Base-by-base conservation (phyloP, 2,888 invertebrate species). In the Drosophila neonasuta region DNA sequence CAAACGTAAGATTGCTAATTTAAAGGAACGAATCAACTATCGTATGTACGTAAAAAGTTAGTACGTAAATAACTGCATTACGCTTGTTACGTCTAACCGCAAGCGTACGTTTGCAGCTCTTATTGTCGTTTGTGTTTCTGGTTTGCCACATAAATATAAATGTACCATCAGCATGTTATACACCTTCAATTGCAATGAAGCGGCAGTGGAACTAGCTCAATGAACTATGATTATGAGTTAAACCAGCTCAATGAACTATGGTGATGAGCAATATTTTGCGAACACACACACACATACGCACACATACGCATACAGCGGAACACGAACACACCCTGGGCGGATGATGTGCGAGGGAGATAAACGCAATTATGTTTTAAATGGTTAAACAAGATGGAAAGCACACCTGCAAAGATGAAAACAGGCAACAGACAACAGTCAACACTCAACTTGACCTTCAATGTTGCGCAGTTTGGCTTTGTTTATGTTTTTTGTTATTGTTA, bases 391-490 rank as follows among this genome's bases (percentile, higher is more conserved):
- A 36, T 63, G 67, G 13, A 48, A 52, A 59, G 17, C 50, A 65
- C 61, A 74, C 65, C 65, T 61, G 55, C 29, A 42, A 50, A 54
- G 46, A 10, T 45, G 56, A 11, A 8, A 56, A 56, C 17, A 29
- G 36, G 13, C 45, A 10, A 3, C 24, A 15, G 24, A n/a, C 13
- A 24, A 29, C 55, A 30, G 13, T 15, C 32, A 62, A 59, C 49
- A 58, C 70, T 58, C 60, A 74, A 75, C 74, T 75, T 74, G 74
- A 74, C 74, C 74, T 74, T 74, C 71, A 73, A 55, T 46, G 30
- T 46, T 54, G 55, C 52, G 52, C 45, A 58, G 70, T 59, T 58
- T 54, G 58, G 36, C 44, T 15, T 55, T 56, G 29, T 32, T 29
- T 54, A 2, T 51, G 34, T 7, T 24, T 20, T 32, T 20, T 32